A percentile compares a stretch with the other conserved stretches of the same genome.
These are phyloP conservation scores for Dendroctonus ponderosae DNA, from an alignment of 1,140 invertebrate species.

Conservation along the genomic window DNA sequence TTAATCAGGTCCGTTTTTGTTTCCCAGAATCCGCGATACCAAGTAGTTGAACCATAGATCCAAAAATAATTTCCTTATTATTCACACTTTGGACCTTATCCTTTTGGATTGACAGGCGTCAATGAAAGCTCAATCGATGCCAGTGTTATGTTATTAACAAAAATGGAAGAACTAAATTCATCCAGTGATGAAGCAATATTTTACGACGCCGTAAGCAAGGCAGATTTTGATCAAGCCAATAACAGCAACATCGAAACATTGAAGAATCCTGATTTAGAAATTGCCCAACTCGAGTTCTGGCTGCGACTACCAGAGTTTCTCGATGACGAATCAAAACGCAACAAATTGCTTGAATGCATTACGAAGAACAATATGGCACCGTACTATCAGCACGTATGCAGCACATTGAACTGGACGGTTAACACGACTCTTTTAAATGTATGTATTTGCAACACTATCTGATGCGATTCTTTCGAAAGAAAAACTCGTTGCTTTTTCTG, in stretches of 20 bases:
- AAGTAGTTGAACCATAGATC: too few relatives aligned
- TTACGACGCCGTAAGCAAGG: conserved; percentile 27
- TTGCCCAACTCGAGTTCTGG: conserved; percentile 71
- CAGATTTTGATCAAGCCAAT: background rate
- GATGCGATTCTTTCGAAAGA: too few relatives aligned
- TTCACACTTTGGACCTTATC: background rate
- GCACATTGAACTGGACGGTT: conserved; percentile 74
- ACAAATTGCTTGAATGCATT: conserved; percentile 73
- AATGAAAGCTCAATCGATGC: too few relatives aligned
- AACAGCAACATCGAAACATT: conserved; percentile 1
- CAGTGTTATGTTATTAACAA: background rate
- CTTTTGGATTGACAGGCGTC: background rate
- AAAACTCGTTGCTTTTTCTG: too few relatives aligned
- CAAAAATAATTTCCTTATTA: background rate
- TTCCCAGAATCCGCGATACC: too few relatives aligned
- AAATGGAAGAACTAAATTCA: conserved; percentile 25
- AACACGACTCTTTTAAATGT: conserved; percentile 56
- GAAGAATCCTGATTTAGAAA: conserved; percentile 37
- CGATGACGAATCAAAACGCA: conserved; percentile 60
- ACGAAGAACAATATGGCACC: conserved; percentile 88
- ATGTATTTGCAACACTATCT: background rate
- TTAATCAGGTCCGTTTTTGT: too few relatives aligned
- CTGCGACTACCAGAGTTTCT: conserved; percentile 66
- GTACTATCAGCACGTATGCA: conserved; percentile 86
- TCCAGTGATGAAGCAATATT: conserved; percentile 28